phyloP scores from a whole-genome alignment of 30 jellyfish, hydroid and myxozoan genomes.

The Chrysaora quinquecirrha region DNA sequence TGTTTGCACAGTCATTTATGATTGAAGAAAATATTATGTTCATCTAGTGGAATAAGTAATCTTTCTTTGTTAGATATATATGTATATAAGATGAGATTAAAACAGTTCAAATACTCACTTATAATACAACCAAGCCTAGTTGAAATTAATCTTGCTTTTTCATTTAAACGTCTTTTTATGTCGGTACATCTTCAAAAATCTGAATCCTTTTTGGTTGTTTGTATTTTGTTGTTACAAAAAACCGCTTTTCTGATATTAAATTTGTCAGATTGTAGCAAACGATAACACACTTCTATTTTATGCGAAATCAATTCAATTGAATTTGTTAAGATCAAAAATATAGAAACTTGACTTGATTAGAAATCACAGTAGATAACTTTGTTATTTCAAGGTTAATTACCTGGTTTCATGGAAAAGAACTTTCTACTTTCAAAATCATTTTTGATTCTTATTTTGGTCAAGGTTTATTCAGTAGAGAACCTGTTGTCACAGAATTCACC shows the following conservation, averaged over 20 bases:
- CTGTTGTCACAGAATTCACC: not conserved
- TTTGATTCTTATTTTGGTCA: no score
- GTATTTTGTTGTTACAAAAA: slow-evolving; percentile 59
- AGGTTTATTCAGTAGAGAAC: no score
- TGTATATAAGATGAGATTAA: slow-evolving; percentile 31
- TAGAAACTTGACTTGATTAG: not conserved
- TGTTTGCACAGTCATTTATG: not conserved
- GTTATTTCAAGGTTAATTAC: not conserved
- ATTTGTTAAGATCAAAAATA: not conserved
- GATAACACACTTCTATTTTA: not conserved
- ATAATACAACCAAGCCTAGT: slow-evolving; percentile 29
- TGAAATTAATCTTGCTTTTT: slow-evolving; percentile 43
- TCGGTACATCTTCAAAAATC: slow-evolving; percentile 42
- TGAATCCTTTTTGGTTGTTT: slow-evolving; percentile 74
- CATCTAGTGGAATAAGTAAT: not conserved
- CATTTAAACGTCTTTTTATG: slow-evolving; percentile 18
- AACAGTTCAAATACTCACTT: not conserved
- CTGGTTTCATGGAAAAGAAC: not conserved
- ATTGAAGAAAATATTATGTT: not conserved
- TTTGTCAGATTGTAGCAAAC: slow-evolving; percentile 67
- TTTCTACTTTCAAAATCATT: no score
- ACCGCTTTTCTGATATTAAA: slow-evolving; percentile 56
- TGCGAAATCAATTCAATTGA: not conserved
- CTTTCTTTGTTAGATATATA: slow-evolving; percentile 24
- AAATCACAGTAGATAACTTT: not conserved